These are phyloP conservation scores for Rhynchomys soricoides DNA, from an alignment of 2,113 vertebrate genomes.

Conservation along the genomic window DNA sequence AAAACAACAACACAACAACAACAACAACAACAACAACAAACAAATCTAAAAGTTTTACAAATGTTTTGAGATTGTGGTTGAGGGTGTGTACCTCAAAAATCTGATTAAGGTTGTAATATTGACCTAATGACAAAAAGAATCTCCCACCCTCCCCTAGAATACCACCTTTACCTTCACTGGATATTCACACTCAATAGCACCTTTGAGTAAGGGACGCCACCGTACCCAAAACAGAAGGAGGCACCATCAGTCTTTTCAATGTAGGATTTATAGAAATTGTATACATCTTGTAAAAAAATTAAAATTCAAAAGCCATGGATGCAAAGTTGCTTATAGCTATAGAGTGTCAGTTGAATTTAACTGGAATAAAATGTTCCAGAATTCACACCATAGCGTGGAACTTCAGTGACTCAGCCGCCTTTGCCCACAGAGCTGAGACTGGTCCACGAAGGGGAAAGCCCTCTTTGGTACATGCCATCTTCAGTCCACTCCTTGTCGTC, in stretches of 20 bases:
- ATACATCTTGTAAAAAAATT: background rate
- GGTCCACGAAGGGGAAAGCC: conserved; percentile 64
- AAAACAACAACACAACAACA: no score
- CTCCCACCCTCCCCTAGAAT: background rate
- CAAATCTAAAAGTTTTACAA: no score
- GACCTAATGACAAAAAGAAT: background rate
- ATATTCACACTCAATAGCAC: no score
- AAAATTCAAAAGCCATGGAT: background rate
- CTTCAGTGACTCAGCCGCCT: conserved; percentile 68
- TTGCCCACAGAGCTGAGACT: conserved; percentile 71
- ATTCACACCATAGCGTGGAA: conserved; percentile 76
- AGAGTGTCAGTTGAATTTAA: background rate
- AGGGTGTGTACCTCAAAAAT: no score
- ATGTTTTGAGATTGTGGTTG: no score
- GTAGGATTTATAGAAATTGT: background rate
- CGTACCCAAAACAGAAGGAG: background rate
- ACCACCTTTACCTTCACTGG: background rate
- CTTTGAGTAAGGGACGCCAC: background rate
- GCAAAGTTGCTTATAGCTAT: background rate
- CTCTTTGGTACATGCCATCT: background rate
- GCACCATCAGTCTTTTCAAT: background rate
- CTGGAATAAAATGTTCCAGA: conserved; percentile 75
- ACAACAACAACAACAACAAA: no score
- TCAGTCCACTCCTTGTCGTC: background rate
- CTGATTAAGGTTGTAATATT: background rate